Conservation (phyloP, 2,888 invertebrate genomes). For the Hirtodrosophila duncani region DNA sequence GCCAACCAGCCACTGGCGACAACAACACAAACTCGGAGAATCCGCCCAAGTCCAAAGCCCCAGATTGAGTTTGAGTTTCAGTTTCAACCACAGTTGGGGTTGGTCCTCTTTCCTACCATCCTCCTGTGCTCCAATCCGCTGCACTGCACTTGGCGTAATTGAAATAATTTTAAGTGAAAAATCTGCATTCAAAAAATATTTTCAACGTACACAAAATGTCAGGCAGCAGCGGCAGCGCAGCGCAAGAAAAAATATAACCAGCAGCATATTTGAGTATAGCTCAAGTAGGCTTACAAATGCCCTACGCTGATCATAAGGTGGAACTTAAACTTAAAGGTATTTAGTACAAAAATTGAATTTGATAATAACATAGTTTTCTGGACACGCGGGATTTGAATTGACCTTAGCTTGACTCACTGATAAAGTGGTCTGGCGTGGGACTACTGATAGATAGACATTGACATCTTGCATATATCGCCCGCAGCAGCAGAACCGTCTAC, state of each 20-base stretch:
- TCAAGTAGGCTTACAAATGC: slow-evolving; percentile 16
- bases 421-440: no score
- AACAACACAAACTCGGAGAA: slow-evolving; percentile 31
- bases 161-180: slow-evolving; percentile 72
- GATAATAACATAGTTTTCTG: no score
- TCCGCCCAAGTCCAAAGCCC: slow-evolving; percentile 12
- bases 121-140: slow-evolving; percentile 3
- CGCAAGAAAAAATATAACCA: slow-evolving; percentile 13
- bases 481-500: no score
- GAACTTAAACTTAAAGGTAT: no score
- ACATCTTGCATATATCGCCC: no score
- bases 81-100: slow-evolving; percentile 14
- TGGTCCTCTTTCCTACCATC: neutral
- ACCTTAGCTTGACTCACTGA: no score
- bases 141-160: slow-evolving; percentile 62
- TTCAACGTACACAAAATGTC: slow-evolving; percentile 52
- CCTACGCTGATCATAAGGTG: no score
- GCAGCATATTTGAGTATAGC: neutral
- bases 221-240: slow-evolving; percentile 16
- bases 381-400: no score
- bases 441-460: no score
- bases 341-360: no score
- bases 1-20: slow-evolving; percentile 24
- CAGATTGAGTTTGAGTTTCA: slow-evolving; percentile 4
- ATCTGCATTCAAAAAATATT: slow-evolving; percentile 70